Percentiles rank a stretch among this genome's conserved stretches.
These are phyloP conservation scores for Nomada lathburiana DNA, from an alignment of 2,888 invertebrate genomes.

Conservation along the genomic window DNA sequence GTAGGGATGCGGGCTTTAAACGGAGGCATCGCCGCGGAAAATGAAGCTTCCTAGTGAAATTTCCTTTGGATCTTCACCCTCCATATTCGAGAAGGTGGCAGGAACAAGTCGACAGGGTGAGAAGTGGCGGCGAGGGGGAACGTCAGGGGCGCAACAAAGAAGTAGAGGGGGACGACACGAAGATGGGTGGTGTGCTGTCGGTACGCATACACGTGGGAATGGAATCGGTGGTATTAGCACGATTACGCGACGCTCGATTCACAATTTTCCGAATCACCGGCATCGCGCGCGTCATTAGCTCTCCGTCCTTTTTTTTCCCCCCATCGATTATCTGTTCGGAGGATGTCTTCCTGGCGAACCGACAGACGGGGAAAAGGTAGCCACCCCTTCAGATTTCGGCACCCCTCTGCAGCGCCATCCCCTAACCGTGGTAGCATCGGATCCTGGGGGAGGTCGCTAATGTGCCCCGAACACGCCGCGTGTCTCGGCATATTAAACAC, in stretches of 20 bases:
- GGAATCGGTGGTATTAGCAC: slow-evolving; percentile 76
- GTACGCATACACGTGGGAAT: slow-evolving; percentile 47
- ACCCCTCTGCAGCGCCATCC: slow-evolving; percentile 17
- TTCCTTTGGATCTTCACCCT: slow-evolving; percentile 72
- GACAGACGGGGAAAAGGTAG: slow-evolving; percentile 6
- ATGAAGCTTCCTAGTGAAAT: slow-evolving; percentile 79
- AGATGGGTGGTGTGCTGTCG: slow-evolving; percentile 50
- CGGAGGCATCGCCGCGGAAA: slow-evolving; percentile 78
- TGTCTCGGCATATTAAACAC: slow-evolving; percentile 80
- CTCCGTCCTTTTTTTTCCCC: slow-evolving; percentile 53
- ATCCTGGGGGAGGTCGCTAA: slow-evolving; percentile 74
- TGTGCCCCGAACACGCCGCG: slow-evolving; percentile 79
- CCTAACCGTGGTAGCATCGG: slow-evolving; percentile 25
- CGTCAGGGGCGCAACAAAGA: background rate
- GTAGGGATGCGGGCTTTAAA: slow-evolving; percentile 74
- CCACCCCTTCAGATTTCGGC: slow-evolving; percentile 20
- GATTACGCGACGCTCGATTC: slow-evolving; percentile 77
- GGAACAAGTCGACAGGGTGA: slow-evolving; percentile 6
- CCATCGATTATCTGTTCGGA: slow-evolving; percentile 66
- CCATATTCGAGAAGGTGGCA: slow-evolving; percentile 45
- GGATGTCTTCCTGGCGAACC: slow-evolving; percentile 46
- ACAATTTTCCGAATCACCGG: slow-evolving; percentile 79
- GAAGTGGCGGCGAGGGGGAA: background rate
- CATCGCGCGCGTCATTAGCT: slow-evolving; percentile 73
- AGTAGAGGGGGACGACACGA: slow-evolving; percentile 1